Evolutionary conservation across 2,797 vertebrate species (phyloP).

Genomic region (Champsocephalus gunnari): DNA sequence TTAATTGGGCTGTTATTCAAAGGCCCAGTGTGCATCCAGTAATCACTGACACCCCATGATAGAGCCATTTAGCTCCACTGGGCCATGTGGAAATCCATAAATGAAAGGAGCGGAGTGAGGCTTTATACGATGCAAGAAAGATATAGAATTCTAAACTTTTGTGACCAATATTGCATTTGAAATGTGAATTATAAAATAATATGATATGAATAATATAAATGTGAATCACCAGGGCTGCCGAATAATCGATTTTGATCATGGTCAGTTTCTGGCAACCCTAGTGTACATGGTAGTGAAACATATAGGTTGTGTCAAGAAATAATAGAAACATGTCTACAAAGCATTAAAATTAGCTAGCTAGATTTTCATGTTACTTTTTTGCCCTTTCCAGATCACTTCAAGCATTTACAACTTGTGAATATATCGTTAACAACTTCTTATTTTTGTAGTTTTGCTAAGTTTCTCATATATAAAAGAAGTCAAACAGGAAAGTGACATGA

Average conservation of each 20-base stretch:
- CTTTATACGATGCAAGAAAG: not conserved
- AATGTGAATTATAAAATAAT: not conserved
- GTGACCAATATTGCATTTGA: not conserved
- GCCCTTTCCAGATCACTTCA: not conserved
- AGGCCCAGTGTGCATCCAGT: slow-evolving; percentile 19
- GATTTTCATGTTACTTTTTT: not conserved
- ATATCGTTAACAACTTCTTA: not conserved
- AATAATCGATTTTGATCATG: too few relatives aligned
- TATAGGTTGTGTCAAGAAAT: not conserved
- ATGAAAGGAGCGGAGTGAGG: not conserved
- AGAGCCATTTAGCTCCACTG: slow-evolving; percentile 20
- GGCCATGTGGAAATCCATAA: slow-evolving; percentile 21
- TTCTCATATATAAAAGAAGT: not conserved
- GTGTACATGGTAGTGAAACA: not conserved
- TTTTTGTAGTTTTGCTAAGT: not conserved
- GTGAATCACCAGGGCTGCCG: too few relatives aligned
- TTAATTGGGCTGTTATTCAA: slow-evolving; percentile 53
- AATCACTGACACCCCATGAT: slow-evolving; percentile 32
- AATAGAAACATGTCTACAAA: not conserved
- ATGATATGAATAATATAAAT: too few relatives aligned
- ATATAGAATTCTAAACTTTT: not conserved
- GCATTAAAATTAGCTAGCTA: not conserved
- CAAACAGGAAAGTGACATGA: not conserved
- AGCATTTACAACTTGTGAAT: not conserved
- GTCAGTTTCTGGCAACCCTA: too few relatives aligned